Conservation (phyloP, 2,113 vertebrate genomes). For the Colaptes auratus region DNA sequence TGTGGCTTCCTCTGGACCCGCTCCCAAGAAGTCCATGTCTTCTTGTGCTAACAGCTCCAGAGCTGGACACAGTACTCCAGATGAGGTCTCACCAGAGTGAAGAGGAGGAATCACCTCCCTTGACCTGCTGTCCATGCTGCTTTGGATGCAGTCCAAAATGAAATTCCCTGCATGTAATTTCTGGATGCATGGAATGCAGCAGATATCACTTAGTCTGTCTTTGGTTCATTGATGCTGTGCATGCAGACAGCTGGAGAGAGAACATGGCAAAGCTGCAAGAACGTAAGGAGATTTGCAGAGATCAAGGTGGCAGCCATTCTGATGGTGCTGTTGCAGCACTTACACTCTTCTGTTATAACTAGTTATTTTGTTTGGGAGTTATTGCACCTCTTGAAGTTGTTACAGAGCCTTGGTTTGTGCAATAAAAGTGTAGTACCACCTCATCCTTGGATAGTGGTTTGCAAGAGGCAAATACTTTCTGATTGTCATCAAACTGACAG, state of each 20-base stretch:
- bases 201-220: not conserved
- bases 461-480: not conserved
- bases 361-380: not conserved
- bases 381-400: not conserved
- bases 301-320: not conserved
- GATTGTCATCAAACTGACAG: not conserved
- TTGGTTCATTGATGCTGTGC: not conserved
- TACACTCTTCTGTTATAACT: not conserved
- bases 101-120: not conserved
- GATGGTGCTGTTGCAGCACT: fast-evolving
- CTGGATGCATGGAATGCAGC: fast-evolving
- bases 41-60: fast-evolving
- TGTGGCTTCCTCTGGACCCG: fast-evolving
- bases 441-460: not conserved
- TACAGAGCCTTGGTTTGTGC: not conserved
- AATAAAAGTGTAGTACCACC: not conserved
- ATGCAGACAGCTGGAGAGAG: not conserved
- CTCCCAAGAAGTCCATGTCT: not conserved
- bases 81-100: not conserved
- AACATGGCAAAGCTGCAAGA: not conserved
- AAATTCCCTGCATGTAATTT: not conserved
- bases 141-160: not conserved
- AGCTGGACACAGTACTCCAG: fast-evolving
- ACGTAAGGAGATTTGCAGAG: not conserved
- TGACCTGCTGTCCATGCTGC: fast-evolving